Conservation (phyloP, 2,888 invertebrate genomes). For the Lochmaea capreae region DNA sequence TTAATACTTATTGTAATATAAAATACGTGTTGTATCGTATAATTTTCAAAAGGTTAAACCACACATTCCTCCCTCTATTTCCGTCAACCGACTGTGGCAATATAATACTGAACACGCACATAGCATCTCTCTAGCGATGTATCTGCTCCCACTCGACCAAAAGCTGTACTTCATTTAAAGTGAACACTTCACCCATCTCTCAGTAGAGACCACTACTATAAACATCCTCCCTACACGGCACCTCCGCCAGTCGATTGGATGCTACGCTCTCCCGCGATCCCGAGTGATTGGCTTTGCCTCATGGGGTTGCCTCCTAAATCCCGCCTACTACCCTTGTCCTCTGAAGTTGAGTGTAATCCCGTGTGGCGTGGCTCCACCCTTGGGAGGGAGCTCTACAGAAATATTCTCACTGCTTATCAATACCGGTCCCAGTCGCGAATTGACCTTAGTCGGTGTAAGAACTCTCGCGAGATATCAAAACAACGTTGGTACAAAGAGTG, state of each 20-base stretch:
- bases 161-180: slow-evolving; percentile 40
- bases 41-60: neutral
- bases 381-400: slow-evolving; percentile 64
- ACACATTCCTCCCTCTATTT: neutral
- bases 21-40: neutral
- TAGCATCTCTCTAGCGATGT: slow-evolving; percentile 38
- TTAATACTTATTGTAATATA: neutral
- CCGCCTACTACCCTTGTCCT: slow-evolving; percentile 55
- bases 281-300: slow-evolving; percentile 58
- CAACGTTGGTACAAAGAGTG: slow-evolving; percentile 31
- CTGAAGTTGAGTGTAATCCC: slow-evolving; percentile 59
- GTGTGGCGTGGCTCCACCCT: slow-evolving; percentile 68
- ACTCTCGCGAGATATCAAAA: slow-evolving; percentile 60
- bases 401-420: slow-evolving; percentile 61
- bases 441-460: slow-evolving; percentile 61
- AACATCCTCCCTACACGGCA: slow-evolving; percentile 45
- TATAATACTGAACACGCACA: neutral
- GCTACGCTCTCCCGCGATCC: slow-evolving; percentile 51
- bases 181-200: slow-evolving; percentile 45
- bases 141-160: slow-evolving; percentile 49
- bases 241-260: slow-evolving; percentile 31
- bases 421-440: slow-evolving; percentile 63
- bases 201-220: slow-evolving; percentile 63
- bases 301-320: slow-evolving; percentile 51
- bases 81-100: slow-evolving; percentile 1